Evolutionary conservation across 1,140 invertebrate genomes (phyloP), one percentile per base, ranked within the genome.

Genomic region (Trinorchestia longiramus): DNA sequence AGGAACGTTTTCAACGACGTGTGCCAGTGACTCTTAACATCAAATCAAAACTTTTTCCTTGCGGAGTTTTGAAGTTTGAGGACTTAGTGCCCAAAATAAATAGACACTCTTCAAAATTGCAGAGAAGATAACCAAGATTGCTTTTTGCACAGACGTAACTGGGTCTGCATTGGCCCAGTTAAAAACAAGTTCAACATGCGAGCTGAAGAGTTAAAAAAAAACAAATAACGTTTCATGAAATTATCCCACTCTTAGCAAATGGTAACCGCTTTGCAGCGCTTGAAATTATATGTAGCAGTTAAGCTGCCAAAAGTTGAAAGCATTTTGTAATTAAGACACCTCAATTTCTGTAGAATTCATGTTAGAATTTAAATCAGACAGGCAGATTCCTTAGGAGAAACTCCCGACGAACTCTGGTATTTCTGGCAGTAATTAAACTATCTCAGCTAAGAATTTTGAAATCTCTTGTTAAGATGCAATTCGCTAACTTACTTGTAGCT

Each of bases 401-500:
- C 62, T 77, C 36, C 1, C 62, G 11, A 77, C 62, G 3, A 36
- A 77, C 28, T 77, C 62, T 15, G 62, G 28, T 77, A 77, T 77
- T 77, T 28, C 62, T 77, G 36, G 36, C 11, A 23, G 62, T 36
- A 77, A 77, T 77, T 77, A 77, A 77, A 77, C 62, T 77, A 77
- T 77, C 62, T 77, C 36, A 77, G 62, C 11, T 77, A 36, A 11
- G 62, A 77, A 77, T 77, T 28, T 36, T 77, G 15, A 36, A 77
- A 77, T 77, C 62, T 77, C 62, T 77, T 77, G 62, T 77, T 36
- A 77, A 28, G 28, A 77, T 23, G 62, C 62, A 77, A 77, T 77
- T 77, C 62, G 62, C 62, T 77, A 77, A 77, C 62, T 77, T 77
- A 77, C 62, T 77, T 77, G 62, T 77, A 77, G 62, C 62, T 77